Percentiles rank a stretch among this genome's conserved stretches.
These are phyloP conservation scores for Erythrolamprus reginae DNA, from an alignment of 2,113 vertebrate species.

Conservation along the genomic window DNA sequence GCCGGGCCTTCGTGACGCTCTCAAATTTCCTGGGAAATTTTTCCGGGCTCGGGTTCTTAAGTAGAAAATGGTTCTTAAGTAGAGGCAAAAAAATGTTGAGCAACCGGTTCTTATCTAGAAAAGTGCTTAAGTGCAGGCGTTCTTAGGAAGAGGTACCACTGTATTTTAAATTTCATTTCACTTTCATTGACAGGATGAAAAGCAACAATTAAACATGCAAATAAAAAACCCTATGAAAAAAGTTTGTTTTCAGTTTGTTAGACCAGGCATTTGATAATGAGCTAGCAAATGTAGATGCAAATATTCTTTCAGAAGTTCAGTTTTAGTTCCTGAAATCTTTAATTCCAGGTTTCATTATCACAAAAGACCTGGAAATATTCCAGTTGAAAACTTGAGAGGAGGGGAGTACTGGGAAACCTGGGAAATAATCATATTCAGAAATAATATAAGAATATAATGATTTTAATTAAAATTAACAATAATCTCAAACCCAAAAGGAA, in stretches of 20 bases:
- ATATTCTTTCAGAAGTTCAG: conserved; percentile 34
- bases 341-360: conserved; percentile 14
- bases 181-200: conserved; percentile 62
- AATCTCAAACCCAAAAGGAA: conserved; percentile 29
- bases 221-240: conserved; percentile 42
- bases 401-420: background rate
- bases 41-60: no score
- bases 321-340: conserved; percentile 48
- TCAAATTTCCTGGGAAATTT: no score
- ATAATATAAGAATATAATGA: conserved; percentile 26
- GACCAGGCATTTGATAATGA: conserved; percentile 42
- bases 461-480: conserved; percentile 42
- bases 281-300: conserved; percentile 44
- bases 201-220: conserved; percentile 6
- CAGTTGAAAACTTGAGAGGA: no score
- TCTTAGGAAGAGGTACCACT: no score
- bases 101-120: no score
- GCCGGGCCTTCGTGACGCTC: no score
- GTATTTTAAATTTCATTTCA: conserved; percentile 69
- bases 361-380: conserved; percentile 22
- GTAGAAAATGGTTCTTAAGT: no score
- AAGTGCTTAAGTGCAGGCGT: no score
- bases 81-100: no score
- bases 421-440: background rate
- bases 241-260: conserved; percentile 33